These are phyloP conservation scores for Pygoscelis adeliae DNA, from an alignment of 2,113 vertebrate genomes.

Conservation along the genomic window DNA sequence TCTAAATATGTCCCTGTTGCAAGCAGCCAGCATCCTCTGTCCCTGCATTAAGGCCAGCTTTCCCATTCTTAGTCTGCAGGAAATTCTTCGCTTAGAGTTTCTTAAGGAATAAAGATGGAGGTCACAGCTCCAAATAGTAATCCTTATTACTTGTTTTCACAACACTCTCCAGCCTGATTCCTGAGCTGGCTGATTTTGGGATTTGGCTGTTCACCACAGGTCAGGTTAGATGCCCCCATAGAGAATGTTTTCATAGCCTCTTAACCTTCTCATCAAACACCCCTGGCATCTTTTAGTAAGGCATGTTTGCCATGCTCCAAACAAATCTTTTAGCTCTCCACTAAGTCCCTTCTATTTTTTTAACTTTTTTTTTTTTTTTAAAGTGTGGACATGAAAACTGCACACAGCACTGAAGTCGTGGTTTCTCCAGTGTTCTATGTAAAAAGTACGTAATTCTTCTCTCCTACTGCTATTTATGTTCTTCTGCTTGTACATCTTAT, in stretches of 20 bases:
- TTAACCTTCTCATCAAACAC: neutral
- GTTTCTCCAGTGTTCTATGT: neutral
- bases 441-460: neutral
- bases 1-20: neutral
- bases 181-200: neutral
- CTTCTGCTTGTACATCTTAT: neutral
- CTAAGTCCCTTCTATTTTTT: neutral
- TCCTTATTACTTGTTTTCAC: neutral
- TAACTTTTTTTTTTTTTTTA: neutral
- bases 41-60: neutral
- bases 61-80: neutral
- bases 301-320: neutral
- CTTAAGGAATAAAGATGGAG: neutral
- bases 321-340: neutral
- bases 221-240: neutral
- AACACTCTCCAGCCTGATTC: neutral
- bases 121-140: neutral
- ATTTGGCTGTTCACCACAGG: neutral
- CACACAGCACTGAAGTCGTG: neutral
- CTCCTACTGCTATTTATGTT: neutral
- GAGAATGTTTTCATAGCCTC: neutral
- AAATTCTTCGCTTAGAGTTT: neutral
- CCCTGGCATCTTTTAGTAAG: neutral
- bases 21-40: neutral
- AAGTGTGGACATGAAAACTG: neutral